Percentiles rank a stretch among this genome's conserved stretches.
Evolutionary conservation across 2,113 vertebrate species (phyloP).

Genomic region (Cyprinus carpio): DNA sequence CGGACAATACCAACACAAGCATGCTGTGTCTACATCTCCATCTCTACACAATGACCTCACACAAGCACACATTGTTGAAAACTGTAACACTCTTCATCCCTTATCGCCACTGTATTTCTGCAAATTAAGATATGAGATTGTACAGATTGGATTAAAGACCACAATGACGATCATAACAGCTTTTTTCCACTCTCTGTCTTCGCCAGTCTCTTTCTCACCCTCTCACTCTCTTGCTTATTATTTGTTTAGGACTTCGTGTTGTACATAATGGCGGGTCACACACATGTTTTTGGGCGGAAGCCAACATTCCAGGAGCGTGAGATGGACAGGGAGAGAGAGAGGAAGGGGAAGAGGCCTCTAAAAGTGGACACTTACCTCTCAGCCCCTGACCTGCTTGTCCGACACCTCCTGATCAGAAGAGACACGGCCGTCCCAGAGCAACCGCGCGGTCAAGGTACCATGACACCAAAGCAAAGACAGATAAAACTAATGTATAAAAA

Average conservation of each 20-base stretch:
- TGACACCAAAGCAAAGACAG: neutral
- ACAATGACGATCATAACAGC: constrained; percentile 70
- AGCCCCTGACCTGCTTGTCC: constrained; percentile 85
- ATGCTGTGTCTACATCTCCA: constrained; percentile 67
- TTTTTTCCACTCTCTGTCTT: constrained; percentile 53
- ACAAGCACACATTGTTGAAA: constrained; percentile 72
- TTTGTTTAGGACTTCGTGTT: constrained; percentile 87
- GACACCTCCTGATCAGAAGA: constrained; percentile 84
- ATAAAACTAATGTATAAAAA: neutral
- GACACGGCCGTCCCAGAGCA: constrained; percentile 72
- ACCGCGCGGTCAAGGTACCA: constrained; percentile 70
- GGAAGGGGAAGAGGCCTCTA: constrained; percentile 74
- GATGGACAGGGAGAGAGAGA: constrained; percentile 78
- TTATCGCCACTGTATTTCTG: constrained; percentile 63
- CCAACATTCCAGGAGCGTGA: constrained; percentile 77
- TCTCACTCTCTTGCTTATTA: constrained; percentile 52
- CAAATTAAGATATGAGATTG: constrained; percentile 65
- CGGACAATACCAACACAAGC: constrained; percentile 60
- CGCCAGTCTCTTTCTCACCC: constrained; percentile 30
- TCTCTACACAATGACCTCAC: constrained; percentile 75
- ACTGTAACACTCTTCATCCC: constrained; percentile 75
- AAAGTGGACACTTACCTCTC: constrained; percentile 89
- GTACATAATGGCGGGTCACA: constrained; percentile 87
- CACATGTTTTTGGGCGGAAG: constrained; percentile 86
- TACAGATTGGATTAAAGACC: constrained; percentile 56